Percentiles rank a stretch among this genome's conserved stretches.
Evolutionary conservation across 35 echinoderm and acorn worm genomes (phyloP).

Genomic region (Anneissia japonica): DNA sequence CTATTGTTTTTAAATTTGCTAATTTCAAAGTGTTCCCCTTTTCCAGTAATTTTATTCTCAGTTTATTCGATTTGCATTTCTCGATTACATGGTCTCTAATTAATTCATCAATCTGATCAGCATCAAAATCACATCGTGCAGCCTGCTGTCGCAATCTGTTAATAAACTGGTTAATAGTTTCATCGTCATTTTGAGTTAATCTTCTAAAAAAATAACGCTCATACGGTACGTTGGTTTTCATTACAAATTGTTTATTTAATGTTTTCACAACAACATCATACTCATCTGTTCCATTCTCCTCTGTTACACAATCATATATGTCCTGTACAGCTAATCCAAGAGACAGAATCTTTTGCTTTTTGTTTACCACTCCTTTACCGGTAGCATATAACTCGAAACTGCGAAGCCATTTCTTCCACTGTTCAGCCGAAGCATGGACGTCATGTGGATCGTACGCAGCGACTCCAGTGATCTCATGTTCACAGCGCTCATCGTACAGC

Average conservation of each 20-base stretch:
- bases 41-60: neutral
- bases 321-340: conserved; percentile 56
- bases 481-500: no score
- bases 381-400: conserved; percentile 32
- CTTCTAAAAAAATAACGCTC: conserved; percentile 47
- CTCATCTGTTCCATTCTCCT: neutral
- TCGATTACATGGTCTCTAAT: neutral
- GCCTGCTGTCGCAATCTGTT: conserved; percentile 21
- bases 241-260: conserved; percentile 39
- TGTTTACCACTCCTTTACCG: conserved; percentile 9
- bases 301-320: conserved; percentile 44
- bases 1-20: neutral
- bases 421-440: neutral
- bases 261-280: conserved; percentile 31
- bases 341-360: conserved; percentile 12
- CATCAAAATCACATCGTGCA: conserved; percentile 6
- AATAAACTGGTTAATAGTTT: conserved; percentile 48
- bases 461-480: conserved; percentile 8
- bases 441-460: conserved; percentile 5
- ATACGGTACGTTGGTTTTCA: conserved; percentile 52
- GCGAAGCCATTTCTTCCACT: conserved; percentile 42
- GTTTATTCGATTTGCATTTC: neutral
- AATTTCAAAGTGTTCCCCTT: neutral
- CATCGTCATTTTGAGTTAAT: conserved; percentile 35
- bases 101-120: neutral